Base-by-base conservation (phyloP, 2,113 vertebrate species). In the Syrrhaptes paradoxus region DNA sequence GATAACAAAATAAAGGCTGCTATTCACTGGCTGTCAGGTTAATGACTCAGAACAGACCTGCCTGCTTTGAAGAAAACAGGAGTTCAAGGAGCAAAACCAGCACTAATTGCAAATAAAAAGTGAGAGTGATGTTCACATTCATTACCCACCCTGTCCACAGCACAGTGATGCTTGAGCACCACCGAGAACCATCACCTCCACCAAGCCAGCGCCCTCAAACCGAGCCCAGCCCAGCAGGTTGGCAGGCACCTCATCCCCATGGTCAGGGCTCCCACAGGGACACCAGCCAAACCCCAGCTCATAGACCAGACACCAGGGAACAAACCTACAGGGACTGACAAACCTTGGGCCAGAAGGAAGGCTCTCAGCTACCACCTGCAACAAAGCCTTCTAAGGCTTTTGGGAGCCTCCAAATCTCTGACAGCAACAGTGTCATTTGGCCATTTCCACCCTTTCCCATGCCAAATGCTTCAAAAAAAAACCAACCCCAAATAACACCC, bases 41-140 rank as follows among this genome's bases (percentile, higher is more conserved):
- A 74, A 84, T 51, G 58, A 32, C 24, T 62, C 72, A 84, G 87
- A 95, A 62, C 43, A 57, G 26, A 34, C 46, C 65, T 31, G 32
- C 0, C 0, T 29, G 49, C 28, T 6, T 20, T 49, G 48, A 78
- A 15, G 36, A 61, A 78, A 45, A 10, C 28, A 70, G 31, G 59
- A 89, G 38, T 58, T 75, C 75, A 72, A 88, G 77, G n/a, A 73
- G 36, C 5, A 87, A 91, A 51, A 9, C 6, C 41, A 77, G 28
- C 59, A 63, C 48, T 94, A 82, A 93, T 67, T 89, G 65, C 70
- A 48, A 76, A 85, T 71, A 81, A 75, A 72, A 84, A 80, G 52
- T 15, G 5, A 28, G n/a, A 70, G 59, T 10, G 8, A 68, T 48
- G 55, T 6, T 78, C 59, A 8, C 68, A 59, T 59, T 86, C 74